Conservation (phyloP, 2,113 vertebrate species). For the Cranoglanis bouderius region DNA sequence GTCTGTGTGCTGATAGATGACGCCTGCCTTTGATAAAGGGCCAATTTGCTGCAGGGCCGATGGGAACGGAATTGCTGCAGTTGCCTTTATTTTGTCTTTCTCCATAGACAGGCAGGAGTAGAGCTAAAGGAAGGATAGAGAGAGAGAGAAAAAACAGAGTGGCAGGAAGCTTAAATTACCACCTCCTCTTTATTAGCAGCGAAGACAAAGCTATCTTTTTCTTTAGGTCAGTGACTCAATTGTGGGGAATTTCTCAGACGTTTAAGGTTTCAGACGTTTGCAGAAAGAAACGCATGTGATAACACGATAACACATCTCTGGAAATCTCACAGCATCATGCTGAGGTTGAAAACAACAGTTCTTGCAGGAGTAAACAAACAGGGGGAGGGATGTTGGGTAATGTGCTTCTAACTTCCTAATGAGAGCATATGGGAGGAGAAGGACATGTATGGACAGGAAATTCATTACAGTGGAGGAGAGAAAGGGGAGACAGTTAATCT, state of each 20-base stretch:
- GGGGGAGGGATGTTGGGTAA: conserved; percentile 1
- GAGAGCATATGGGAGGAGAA: conserved; percentile 26
- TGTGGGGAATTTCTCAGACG: background rate
- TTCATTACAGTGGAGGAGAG: conserved; percentile 15
- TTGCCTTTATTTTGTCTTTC: conserved; percentile 72
- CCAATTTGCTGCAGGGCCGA: conserved; percentile 74
- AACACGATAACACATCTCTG: background rate
- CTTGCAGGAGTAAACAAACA: conserved; percentile 16
- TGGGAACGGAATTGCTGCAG: conserved; percentile 72
- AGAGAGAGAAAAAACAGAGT: conserved; percentile 31
- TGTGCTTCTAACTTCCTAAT: conserved; percentile 33
- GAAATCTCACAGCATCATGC: background rate
- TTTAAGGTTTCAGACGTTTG: conserved; percentile 1
- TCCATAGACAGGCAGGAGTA: conserved; percentile 58
- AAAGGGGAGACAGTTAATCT: conserved; percentile 6
- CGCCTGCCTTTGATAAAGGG: conserved; percentile 73
- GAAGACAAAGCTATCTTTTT: conserved; percentile 47
- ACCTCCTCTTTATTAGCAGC: conserved; percentile 36
- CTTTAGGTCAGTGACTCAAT: conserved; percentile 22
- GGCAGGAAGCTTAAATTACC: conserved; percentile 42
- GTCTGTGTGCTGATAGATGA: conserved; percentile 74
- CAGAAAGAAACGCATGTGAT: background rate
- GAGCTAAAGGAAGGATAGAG: conserved; percentile 54
- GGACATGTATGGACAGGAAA: conserved; percentile 11
- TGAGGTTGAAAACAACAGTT: background rate